Evolutionary conservation across 2,113 vertebrate species (phyloP), one percentile per base, ranked within the genome.

Genomic region (Illadopsis cleaveri): DNA sequence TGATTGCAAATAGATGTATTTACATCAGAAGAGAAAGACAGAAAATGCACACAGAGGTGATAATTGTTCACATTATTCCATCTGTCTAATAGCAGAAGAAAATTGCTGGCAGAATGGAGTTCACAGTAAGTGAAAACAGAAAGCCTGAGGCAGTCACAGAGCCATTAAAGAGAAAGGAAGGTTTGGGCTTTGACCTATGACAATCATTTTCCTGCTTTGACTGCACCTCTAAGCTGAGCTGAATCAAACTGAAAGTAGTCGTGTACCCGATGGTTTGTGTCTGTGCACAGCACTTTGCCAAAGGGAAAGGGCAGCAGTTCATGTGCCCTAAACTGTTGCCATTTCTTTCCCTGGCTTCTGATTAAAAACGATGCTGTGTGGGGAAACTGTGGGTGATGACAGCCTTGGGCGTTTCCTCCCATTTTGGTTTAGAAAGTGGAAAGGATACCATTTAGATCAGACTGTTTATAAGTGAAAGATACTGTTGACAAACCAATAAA

Each of bases 61-160:
- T 97, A 93, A 95, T 94, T 90, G 62, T 82, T 93, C 71, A 35
- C 58, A 73, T 93, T 93, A 69, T 90, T 93, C 75, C 60, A 62
- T 88, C 85, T 94, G 66, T 91, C 66, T 96, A 95, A 95, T 77
- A 57, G 57, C 88, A 90, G 68, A 80, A 86, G 27, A 54, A 90
- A 94, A 96, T 93, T 88, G 68, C 87, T 73, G 68, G 54, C 85
- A 62, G 92, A 75, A 69, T 25, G 48, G 75, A 82, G 53, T 80
- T 93, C 82, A 44, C 24, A 71, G 54, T 45, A 91, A 94, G 75
- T 70, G 75, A 88, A 97, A 96, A 85, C 73, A 86, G 91, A 96
- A 94, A 94, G 85, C 75, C 87, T 65, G 75, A 88, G 82, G 93
- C 85, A 70, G 56, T 94, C 68, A 48, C 33, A 70, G 71, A 82